A percentile compares a stretch with the other conserved stretches of the same genome.
Conservation (phyloP, 64 coral and sea anemone genomes). For the Montipora sp. region DNA sequence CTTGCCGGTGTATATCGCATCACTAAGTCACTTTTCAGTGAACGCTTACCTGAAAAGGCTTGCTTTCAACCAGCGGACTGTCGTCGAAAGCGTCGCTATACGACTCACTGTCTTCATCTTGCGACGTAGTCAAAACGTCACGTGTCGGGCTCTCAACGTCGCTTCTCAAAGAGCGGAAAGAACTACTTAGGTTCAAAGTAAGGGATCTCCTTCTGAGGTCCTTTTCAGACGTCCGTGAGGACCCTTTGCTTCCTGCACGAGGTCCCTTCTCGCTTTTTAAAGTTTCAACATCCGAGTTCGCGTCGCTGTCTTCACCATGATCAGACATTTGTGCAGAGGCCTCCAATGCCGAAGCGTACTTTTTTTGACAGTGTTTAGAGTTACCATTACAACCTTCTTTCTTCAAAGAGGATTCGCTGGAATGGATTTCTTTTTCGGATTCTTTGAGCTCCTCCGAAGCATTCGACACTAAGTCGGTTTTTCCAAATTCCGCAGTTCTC, state of each 20-base stretch:
- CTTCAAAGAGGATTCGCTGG: constrained; percentile 29
- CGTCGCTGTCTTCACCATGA: constrained; percentile 35
- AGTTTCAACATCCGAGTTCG: constrained; percentile 27
- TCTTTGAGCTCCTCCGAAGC: constrained; percentile 39
- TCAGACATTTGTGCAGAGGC: neutral
- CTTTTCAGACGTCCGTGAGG: constrained; percentile 74
- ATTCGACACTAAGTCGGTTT: constrained; percentile 10
- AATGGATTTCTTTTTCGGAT: constrained; percentile 39
- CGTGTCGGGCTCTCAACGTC: constrained; percentile 75
- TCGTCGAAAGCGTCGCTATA: constrained; percentile 90
- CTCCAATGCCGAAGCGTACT: neutral
- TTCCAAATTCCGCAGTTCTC: neutral
- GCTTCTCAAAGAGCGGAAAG: constrained; percentile 57
- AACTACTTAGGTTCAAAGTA: constrained; percentile 71
- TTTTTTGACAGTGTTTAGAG: constrained; percentile 24
- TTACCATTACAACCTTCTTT: constrained; percentile 4
- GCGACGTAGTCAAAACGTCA: constrained; percentile 56
- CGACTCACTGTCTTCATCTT: constrained; percentile 85
- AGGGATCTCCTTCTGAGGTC: constrained; percentile 91
- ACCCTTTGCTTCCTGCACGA: neutral
- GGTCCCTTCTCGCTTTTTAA: constrained; percentile 26
- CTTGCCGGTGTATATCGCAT: too few relatives aligned
- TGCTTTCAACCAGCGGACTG: constrained; percentile 79
- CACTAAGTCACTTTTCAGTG: neutral
- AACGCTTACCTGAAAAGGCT: constrained; percentile 78